phyloP scores from a whole-genome alignment of 2,113 vertebrate species.

The Nothobranchius kuhntae region DNA sequence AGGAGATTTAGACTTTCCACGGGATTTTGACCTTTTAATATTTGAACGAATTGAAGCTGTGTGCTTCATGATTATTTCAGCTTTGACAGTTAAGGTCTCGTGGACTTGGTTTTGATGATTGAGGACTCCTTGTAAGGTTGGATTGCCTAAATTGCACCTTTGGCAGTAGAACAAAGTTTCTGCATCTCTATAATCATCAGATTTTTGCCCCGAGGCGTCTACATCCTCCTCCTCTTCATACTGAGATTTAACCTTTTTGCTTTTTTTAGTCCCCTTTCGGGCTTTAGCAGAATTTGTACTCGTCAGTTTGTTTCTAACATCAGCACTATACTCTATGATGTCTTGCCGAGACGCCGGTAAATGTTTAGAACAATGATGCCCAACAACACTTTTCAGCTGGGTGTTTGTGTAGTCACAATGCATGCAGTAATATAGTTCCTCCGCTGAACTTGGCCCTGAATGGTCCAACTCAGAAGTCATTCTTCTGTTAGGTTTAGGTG shows the following conservation, averaged over 20 bases:
- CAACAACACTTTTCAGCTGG: conserved; percentile 85
- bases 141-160: conserved; percentile 62
- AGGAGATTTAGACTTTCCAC: not conserved
- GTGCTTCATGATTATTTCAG: conserved; percentile 13
- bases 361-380: conserved; percentile 89
- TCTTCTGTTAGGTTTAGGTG: not conserved
- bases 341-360: conserved; percentile 74
- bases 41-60: conserved; percentile 31
- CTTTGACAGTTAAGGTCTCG: conserved; percentile 1
- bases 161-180: conserved; percentile 64
- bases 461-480: rapidly evolving
- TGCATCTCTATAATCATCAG: conserved; percentile 1
- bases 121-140: conserved; percentile 27
- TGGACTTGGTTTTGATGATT: conserved; percentile 46
- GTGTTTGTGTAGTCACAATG: conserved; percentile 85
- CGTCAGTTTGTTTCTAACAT: conserved; percentile 76
- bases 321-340: conserved; percentile 81
- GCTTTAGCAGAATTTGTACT: not conserved
- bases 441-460: conserved; percentile 18
- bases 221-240: not conserved
- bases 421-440: conserved; percentile 82
- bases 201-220: rapidly evolving
- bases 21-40: conserved; percentile 32
- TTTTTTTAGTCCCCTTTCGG: not conserved
- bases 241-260: not conserved